These are phyloP conservation scores for Myopa tessellatipennis DNA, from an alignment of 2,888 invertebrate genomes.

Conservation along the genomic window DNA sequence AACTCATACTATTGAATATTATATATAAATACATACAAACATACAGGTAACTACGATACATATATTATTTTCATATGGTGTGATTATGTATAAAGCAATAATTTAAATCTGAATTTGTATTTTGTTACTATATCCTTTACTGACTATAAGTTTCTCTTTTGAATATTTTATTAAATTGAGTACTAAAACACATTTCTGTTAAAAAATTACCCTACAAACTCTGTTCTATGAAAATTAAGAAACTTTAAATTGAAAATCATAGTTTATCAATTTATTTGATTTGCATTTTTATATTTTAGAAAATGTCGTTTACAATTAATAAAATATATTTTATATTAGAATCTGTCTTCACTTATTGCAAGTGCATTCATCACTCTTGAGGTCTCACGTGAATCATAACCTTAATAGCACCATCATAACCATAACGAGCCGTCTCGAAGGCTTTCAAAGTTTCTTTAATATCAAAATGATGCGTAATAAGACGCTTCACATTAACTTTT, in stretches of 20 bases:
- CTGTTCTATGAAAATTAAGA: no score
- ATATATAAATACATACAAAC: not conserved
- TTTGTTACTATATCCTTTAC: constrained; percentile 6
- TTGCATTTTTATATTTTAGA: no score
- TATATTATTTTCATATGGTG: constrained; percentile 21
- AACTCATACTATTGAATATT: not conserved
- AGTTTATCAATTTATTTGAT: no score
- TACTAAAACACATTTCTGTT: not conserved
- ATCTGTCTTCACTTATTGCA: no score
- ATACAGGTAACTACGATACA: not conserved
- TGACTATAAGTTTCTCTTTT: constrained; percentile 1
- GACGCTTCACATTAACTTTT: constrained; percentile 80
- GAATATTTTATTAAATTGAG: constrained; percentile 18
- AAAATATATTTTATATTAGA: no score
- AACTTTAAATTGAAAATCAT: no score
- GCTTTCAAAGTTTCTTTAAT: constrained; percentile 83
- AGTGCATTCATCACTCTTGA: no score
- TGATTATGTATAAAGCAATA: constrained; percentile 16
- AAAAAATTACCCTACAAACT: not conserved
- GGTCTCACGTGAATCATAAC: no score
- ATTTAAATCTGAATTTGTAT: constrained; percentile 14
- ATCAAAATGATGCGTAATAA: constrained; percentile 85
- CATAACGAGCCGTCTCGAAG: constrained; percentile 83
- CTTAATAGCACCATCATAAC: constrained; percentile 76
- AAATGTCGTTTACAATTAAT: no score